Percentiles rank a stretch among this genome's conserved stretches.
These are phyloP conservation scores for Adineta ricciae DNA, from an alignment of 2,888 invertebrate species.

Conservation along the genomic window DNA sequence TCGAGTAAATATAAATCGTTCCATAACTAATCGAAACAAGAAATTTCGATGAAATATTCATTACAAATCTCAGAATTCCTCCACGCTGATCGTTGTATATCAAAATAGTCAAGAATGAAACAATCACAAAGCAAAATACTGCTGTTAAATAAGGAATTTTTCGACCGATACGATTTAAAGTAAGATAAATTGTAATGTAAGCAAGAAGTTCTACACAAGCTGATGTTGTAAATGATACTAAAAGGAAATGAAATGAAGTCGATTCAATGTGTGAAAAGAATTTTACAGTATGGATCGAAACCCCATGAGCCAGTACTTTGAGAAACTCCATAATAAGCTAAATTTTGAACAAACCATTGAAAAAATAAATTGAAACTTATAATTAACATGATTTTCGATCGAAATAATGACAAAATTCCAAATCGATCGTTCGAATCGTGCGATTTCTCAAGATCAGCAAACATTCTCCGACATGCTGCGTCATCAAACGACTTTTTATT, in stretches of 20 bases:
- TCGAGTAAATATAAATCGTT: conserved; percentile 29
- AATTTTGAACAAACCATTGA: conserved; percentile 30
- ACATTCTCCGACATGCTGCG: background rate
- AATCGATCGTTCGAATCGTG: background rate
- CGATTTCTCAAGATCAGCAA: background rate
- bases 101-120: background rate
- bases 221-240: conserved; percentile 63
- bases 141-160: conserved; percentile 62
- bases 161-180: conserved; percentile 63
- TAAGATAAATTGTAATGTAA: conserved; percentile 56
- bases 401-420: background rate
- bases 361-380: background rate
- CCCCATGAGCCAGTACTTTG: conserved; percentile 22
- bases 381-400: background rate
- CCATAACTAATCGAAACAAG: conserved; percentile 24
- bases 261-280: no score
- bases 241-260: background rate
- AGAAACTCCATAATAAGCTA: conserved; percentile 32
- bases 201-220: conserved; percentile 69
- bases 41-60: conserved; percentile 27
- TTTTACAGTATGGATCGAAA: conserved; percentile 54
- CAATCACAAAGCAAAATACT: conserved; percentile 53
- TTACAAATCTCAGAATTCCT: background rate
- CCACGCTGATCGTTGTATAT: background rate
- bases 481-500: conserved; percentile 20